A percentile compares a stretch with the other conserved stretches of the same genome.
These are phyloP conservation scores for Chondrilla cf. caribensis DNA, from an alignment of 37 sponge, comb jelly and placozoan genomes.

Conservation along the genomic window DNA sequence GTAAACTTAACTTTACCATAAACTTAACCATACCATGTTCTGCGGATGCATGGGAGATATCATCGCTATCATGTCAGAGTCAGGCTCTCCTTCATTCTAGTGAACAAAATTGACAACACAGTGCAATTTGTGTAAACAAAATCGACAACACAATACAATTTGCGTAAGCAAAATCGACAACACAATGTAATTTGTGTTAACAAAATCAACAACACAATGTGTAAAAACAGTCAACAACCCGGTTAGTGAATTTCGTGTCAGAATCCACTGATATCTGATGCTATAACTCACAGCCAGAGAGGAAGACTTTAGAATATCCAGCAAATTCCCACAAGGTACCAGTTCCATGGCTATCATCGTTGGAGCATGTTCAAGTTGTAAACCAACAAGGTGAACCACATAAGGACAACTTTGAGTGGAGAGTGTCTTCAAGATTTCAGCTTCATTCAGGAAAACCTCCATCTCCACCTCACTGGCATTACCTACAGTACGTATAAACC, in stretches of 20 bases:
- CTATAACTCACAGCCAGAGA: background rate
- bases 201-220: too few relatives aligned
- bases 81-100: background rate
- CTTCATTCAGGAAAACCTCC: background rate
- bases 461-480: background rate
- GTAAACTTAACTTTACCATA: too few relatives aligned
- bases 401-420: constrained; percentile 10
- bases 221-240: too few relatives aligned
- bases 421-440: background rate
- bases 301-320: background rate
- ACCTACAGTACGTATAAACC: background rate
- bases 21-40: too few relatives aligned
- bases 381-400: constrained; percentile 16
- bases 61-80: too few relatives aligned
- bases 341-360: constrained; percentile 22
- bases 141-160: too few relatives aligned
- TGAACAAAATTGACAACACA: background rate
- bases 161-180: too few relatives aligned
- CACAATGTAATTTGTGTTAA: too few relatives aligned
- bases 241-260: background rate
- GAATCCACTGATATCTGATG: background rate
- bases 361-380: constrained; percentile 12
- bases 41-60: too few relatives aligned
- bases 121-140: too few relatives aligned
- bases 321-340: constrained; percentile 3